Percentiles rank a stretch among this genome's conserved stretches.
These are phyloP conservation scores for Thysanoteuthis rhombus DNA, from an alignment of 2,888 invertebrate genomes.

Conservation along the genomic window DNA sequence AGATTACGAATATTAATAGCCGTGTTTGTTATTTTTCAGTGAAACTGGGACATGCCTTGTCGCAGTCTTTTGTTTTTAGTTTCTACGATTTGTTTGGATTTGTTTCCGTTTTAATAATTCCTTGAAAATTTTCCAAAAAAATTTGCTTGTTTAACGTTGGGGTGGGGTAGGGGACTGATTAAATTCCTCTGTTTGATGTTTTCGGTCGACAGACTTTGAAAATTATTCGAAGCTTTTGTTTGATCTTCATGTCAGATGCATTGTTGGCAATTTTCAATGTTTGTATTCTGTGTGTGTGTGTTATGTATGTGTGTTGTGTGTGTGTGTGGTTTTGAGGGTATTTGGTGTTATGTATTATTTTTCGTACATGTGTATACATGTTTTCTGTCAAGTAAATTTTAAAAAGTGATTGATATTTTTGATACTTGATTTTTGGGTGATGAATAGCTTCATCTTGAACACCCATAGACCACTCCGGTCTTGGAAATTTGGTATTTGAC, in stretches of 20 bases:
- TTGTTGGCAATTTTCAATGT: background rate
- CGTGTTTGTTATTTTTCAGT: too few relatives aligned
- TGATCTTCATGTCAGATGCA: background rate
- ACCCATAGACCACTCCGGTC: too few relatives aligned
- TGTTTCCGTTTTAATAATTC: background rate
- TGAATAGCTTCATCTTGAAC: too few relatives aligned
- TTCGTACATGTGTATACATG: background rate
- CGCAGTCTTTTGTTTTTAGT: too few relatives aligned
- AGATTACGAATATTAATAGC: too few relatives aligned
- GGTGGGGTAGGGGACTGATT: background rate
- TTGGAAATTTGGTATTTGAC: too few relatives aligned
- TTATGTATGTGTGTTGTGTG: too few relatives aligned
- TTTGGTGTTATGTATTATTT: too few relatives aligned
- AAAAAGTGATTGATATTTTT: too few relatives aligned
- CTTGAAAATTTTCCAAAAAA: background rate
- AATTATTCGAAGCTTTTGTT: background rate
- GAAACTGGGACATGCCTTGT: too few relatives aligned
- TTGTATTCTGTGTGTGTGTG: background rate
- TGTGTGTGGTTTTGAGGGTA: too few relatives aligned
- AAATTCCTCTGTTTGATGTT: background rate
- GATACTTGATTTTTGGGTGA: too few relatives aligned
- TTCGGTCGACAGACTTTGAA: background rate
- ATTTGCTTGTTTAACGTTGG: background rate
- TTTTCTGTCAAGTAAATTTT: background rate
- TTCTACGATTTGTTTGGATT: background rate